phyloP scores from a whole-genome alignment of 2,113 vertebrate species.

The Herpetotheres cachinnans region DNA sequence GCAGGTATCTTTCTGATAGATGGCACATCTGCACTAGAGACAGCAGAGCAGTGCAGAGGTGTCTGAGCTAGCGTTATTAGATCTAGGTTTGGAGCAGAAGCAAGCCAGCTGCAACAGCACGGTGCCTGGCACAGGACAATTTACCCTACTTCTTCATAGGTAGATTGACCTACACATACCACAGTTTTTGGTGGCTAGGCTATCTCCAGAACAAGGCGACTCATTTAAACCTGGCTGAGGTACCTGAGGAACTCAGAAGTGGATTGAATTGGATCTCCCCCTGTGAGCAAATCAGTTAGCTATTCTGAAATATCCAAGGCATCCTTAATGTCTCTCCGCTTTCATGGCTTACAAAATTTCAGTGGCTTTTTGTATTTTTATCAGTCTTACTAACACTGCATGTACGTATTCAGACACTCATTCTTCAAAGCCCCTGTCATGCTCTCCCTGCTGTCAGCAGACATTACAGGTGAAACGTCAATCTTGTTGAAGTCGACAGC shows the following conservation, averaged over 20 bases:
- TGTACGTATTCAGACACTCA: background rate
- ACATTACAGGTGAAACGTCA: background rate
- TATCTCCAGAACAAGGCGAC: background rate
- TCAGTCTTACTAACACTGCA: background rate
- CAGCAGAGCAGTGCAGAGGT: background rate
- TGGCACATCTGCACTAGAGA: background rate
- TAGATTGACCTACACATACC: background rate
- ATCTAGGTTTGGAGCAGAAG: background rate
- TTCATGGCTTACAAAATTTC: background rate
- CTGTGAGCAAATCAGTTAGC: background rate
- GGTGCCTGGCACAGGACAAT: background rate
- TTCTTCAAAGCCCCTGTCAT: background rate
- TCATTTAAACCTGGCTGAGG: background rate
- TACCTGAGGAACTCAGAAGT: background rate
- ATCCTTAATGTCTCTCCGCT: background rate
- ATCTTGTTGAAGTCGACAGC: background rate
- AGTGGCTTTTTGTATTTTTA: background rate
- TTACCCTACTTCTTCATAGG: background rate
- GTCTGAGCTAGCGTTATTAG: background rate
- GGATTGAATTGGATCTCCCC: background rate
- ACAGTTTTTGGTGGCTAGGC: background rate
- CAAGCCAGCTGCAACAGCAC: background rate
- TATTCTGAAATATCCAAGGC: background rate
- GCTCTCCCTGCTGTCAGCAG: background rate
- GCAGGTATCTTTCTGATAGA: background rate